Percentiles rank a stretch among this genome's conserved stretches.
phyloP scores from a whole-genome alignment of 1,140 invertebrate species.

The Plectrocnemia conspersa region DNA sequence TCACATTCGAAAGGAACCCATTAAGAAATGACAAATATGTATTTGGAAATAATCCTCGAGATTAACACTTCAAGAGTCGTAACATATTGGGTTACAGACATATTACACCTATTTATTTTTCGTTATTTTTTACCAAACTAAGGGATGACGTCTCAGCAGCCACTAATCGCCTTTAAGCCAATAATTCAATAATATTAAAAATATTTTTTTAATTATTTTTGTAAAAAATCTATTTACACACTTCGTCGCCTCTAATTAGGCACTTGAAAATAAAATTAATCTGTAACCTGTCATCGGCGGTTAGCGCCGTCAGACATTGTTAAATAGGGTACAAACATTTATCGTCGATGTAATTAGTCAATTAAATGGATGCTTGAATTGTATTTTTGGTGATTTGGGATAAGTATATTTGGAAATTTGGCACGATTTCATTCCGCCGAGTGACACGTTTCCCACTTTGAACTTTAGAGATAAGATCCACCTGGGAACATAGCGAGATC shows the following conservation, averaged over 20 bases:
- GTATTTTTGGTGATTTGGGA: neutral
- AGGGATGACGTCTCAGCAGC: neutral
- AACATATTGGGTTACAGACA: slow-evolving; percentile 30
- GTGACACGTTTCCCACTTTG: slow-evolving; percentile 28
- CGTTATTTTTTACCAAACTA: slow-evolving; percentile 12
- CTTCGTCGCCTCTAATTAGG: neutral
- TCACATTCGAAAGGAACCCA: slow-evolving; percentile 21
- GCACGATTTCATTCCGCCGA: slow-evolving; percentile 21
- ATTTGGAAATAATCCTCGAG: slow-evolving; percentile 22
- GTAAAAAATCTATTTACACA: neutral
- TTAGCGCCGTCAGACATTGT: neutral
- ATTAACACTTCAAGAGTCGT: slow-evolving; percentile 22
- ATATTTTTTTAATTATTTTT: neutral
- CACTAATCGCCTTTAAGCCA: slow-evolving; percentile 13
- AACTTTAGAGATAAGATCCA: slow-evolving; percentile 32
- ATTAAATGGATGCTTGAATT: slow-evolving; percentile 25
- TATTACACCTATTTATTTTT: slow-evolving; percentile 33
- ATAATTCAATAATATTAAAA: slow-evolving; percentile 4
- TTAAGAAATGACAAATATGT: slow-evolving; percentile 26
- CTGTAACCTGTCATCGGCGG: neutral
- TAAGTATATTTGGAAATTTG: slow-evolving; percentile 22
- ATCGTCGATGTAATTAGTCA: slow-evolving; percentile 34
- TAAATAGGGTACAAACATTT: neutral
- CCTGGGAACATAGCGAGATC: slow-evolving; percentile 14
- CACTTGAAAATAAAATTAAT: neutral